These are phyloP conservation scores for Galemys pyrenaicus DNA, from an alignment of 2,113 vertebrate species.

Conservation along the genomic window DNA sequence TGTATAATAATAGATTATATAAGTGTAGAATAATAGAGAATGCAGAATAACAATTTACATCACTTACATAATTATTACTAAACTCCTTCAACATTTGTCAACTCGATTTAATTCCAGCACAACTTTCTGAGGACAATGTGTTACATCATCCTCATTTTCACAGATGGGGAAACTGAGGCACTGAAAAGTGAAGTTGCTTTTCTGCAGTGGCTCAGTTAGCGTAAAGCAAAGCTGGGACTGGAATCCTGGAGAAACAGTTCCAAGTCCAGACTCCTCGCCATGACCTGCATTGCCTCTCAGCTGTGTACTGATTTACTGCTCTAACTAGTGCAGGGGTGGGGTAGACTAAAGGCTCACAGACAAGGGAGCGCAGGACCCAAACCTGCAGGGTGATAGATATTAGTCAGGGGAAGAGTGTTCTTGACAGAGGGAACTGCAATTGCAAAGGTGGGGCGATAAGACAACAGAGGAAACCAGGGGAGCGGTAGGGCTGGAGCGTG, in stretches of 20 bases:
- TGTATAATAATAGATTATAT: not conserved
- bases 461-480: accelerated
- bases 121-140: not conserved
- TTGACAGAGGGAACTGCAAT: not conserved
- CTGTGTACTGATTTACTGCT: not conserved
- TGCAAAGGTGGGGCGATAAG: not conserved
- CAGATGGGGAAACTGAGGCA: not conserved
- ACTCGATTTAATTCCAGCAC: not conserved
- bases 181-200: not conserved
- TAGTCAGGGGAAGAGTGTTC: not conserved
- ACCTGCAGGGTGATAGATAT: not conserved
- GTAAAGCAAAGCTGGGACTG: not conserved
- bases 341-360: not conserved
- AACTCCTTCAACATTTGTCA: not conserved
- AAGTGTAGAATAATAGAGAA: not conserved
- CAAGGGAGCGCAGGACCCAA: not conserved
- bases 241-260: not conserved
- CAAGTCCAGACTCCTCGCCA: not conserved
- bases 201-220: not conserved
- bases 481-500: not conserved
- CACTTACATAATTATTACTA: not conserved
- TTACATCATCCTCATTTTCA: not conserved
- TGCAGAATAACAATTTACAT: not conserved
- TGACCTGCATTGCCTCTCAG: not conserved
- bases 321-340: not conserved